Base-by-base conservation (phyloP, 2,113 vertebrate genomes). In the Calypte anna region DNA sequence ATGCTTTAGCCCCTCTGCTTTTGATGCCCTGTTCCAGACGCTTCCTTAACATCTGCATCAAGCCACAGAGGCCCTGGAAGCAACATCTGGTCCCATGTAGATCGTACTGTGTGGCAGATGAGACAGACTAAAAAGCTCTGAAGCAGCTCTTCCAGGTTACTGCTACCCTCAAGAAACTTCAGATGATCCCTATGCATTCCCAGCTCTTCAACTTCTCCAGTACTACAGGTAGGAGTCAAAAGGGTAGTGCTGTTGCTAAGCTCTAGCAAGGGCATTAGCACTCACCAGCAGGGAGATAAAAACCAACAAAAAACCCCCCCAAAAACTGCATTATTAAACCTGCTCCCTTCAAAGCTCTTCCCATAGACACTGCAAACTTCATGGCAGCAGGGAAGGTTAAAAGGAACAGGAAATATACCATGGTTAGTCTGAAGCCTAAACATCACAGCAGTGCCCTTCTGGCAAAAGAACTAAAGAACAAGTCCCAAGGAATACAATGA, bases 31-130 rank as follows among this genome's bases (percentile, higher is more conserved):
- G 14, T 50, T 95, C 75, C 93, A 94, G 85, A 95, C 1, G 0
- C 72, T 94, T 86, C 75, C 67, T 50, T 7, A 89, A 57, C 86
- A 89, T 96, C 91, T 96, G 95, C 30, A 46, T 89, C 77, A 92
- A 88, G 86, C 75, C 84, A 84, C 64, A 89, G 0, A 89, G 81
- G 24, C n/a, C 50, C 74, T 80, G 46, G 58, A 30, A 79, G 70
- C 36, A 72, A 68, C 94, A 94, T 91, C 84, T 95, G 94, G 46
- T 73, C 70, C 58, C 40, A 50, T 0, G 2, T 44, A 78, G 43
- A 93, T 81, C 61, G 0, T 30, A 68, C 73, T 92, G 74, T 86
- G 80, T 68, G 86, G 91, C 75, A 95, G 81, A 94, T 76, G 74
- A 91, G 44, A 31, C 12, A n/a, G 28, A n/a, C 81, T 50, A 30